Conservation (phyloP, 1,140 invertebrate genomes). For the Thalassaphorura encarpata region DNA sequence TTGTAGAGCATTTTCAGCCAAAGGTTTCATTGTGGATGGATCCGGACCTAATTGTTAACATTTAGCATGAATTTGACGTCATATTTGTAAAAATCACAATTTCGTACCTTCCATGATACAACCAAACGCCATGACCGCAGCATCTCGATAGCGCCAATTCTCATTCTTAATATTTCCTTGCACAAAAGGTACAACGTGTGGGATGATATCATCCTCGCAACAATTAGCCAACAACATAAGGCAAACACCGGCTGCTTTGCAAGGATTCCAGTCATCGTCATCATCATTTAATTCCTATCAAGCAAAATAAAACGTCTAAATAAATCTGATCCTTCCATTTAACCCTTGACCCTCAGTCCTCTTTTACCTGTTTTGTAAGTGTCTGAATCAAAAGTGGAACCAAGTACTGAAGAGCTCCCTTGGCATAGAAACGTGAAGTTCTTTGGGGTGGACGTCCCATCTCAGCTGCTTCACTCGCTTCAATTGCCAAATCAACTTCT, state of each 20-base stretch:
- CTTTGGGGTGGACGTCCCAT: slow-evolving; percentile 79
- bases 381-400: slow-evolving; percentile 89
- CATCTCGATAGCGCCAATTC: slow-evolving; percentile 93
- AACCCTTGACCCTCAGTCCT: too few species aligned
- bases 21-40: slow-evolving; percentile 68
- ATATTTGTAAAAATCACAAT: not conserved
- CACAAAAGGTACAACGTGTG: slow-evolving; percentile 82
- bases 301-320: not conserved
- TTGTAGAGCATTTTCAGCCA: slow-evolving; percentile 93
- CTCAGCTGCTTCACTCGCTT: slow-evolving; percentile 86
- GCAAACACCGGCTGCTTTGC: slow-evolving; percentile 98
- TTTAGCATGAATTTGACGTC: not conserved
- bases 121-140: slow-evolving; percentile 97
- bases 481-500: slow-evolving; percentile 92
- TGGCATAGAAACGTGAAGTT: slow-evolving; percentile 85
- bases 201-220: slow-evolving; percentile 95
- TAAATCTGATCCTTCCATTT: too few species aligned
- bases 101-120: slow-evolving; percentile 29
- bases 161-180: slow-evolving; percentile 84
- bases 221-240: slow-evolving; percentile 94
- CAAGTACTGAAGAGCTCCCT: slow-evolving; percentile 89
- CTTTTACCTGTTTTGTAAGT: slow-evolving; percentile 73
- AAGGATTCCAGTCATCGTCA: slow-evolving; percentile 99
- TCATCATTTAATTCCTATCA: slow-evolving; percentile 71
- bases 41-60: slow-evolving; percentile 80